Evolutionary conservation across 2,113 vertebrate genomes (phyloP).

Genomic region (Muscicapa adusta): DNA sequence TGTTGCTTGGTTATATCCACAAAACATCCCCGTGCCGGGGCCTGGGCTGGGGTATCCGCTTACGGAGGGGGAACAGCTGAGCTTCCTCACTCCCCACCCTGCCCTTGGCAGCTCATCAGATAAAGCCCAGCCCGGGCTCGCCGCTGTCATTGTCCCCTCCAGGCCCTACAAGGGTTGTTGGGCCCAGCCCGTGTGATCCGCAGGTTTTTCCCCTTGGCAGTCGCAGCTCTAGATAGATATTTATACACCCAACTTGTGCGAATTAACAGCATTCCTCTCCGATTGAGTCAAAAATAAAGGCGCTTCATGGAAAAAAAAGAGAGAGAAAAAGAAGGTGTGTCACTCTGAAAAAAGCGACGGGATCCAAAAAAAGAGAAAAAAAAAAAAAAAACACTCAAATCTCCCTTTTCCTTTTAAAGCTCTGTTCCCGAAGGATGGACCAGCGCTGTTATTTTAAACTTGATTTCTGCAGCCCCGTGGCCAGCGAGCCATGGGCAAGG

Average conservation of each 20-base stretch:
- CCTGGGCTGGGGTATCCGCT: background rate
- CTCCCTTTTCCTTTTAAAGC: slow-evolving; percentile 47
- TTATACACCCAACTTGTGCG: background rate
- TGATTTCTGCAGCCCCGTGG: background rate
- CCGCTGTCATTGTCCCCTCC: slow-evolving; percentile 1
- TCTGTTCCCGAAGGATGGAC: background rate
- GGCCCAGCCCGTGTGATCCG: background rate
- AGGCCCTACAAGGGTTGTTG: slow-evolving; percentile 66
- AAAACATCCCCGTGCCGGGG: slow-evolving; percentile 44
- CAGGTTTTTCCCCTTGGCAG: slow-evolving; percentile 13
- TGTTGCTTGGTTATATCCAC: slow-evolving; percentile 62
- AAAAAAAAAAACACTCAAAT: background rate
- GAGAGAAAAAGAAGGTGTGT: background rate
- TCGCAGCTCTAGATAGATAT: slow-evolving; percentile 3
- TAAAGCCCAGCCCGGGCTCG: background rate
- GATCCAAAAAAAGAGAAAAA: background rate
- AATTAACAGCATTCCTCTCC: slow-evolving; percentile 64
- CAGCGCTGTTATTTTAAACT: background rate
- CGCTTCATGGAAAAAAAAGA: background rate
- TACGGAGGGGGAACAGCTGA: slow-evolving; percentile 42
- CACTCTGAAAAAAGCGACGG: background rate
- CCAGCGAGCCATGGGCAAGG: background rate
- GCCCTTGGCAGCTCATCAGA: slow-evolving; percentile 58
- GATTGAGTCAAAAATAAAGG: slow-evolving; percentile 63
- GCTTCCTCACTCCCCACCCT: slow-evolving; percentile 47